phyloP scores from a whole-genome alignment of 2,113 vertebrate genomes.

The Pholis gunnellus region DNA sequence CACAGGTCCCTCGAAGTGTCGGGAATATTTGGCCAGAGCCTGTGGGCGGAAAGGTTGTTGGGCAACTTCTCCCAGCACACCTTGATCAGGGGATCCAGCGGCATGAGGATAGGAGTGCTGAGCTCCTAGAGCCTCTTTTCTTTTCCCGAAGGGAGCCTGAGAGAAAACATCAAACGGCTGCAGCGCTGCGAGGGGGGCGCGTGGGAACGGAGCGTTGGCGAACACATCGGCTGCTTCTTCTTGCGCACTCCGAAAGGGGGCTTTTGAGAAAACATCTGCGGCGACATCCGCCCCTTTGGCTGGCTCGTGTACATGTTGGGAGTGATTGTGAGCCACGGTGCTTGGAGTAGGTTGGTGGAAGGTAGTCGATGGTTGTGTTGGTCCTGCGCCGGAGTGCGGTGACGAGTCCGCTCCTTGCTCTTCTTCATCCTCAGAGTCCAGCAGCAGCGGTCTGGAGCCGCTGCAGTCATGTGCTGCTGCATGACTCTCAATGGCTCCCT shows the following conservation, averaged over 20 bases:
- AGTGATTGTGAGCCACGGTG: constrained; percentile 55
- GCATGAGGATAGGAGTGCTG: constrained; percentile 36
- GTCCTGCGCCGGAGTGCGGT: not conserved
- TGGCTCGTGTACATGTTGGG: constrained; percentile 61
- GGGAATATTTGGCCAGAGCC: constrained; percentile 93
- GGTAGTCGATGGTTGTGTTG: constrained; percentile 35
- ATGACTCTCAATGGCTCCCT: constrained; percentile 79
- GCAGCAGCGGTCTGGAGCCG: constrained; percentile 92
- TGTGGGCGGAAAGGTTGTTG: constrained; percentile 90
- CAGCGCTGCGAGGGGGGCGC: constrained; percentile 38
- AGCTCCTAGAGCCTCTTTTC: constrained; percentile 80
- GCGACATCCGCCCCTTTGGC: constrained; percentile 44
- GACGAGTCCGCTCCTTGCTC: constrained; percentile 57
- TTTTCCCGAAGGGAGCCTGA: constrained; percentile 94
- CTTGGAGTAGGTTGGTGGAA: constrained; percentile 37
- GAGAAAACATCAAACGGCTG: constrained; percentile 91
- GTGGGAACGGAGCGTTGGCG: constrained; percentile 92
- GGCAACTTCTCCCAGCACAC: constrained; percentile 73
- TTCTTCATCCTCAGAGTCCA: constrained; percentile 95
- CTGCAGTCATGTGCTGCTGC: constrained; percentile 88
- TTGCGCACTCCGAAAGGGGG: constrained; percentile 86
- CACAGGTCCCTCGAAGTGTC: constrained; percentile 90
- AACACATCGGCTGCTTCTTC: constrained; percentile 89
- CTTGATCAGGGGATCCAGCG: constrained; percentile 77
- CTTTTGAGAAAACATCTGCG: constrained; percentile 89